phyloP scores from a whole-genome alignment of 2,113 vertebrate species.

The Trematocara macrostoma region DNA sequence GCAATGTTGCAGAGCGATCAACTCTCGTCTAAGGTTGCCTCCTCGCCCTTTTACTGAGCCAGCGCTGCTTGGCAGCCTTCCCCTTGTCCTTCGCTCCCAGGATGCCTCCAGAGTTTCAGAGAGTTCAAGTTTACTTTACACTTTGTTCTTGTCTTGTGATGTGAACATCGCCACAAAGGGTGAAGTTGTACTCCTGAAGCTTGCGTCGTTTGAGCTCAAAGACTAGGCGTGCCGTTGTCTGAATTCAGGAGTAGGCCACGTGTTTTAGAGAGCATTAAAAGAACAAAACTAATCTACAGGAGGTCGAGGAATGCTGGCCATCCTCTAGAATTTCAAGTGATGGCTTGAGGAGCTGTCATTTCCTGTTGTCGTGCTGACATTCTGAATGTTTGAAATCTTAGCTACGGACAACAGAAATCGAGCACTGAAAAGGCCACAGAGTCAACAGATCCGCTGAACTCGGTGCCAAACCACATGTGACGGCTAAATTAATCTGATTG shows the following conservation, averaged over 20 bases:
- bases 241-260: neutral
- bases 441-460: neutral
- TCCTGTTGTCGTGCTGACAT: neutral
- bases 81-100: constrained; percentile 20
- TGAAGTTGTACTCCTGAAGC: neutral
- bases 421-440: neutral
- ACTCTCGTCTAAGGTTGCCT: constrained; percentile 5
- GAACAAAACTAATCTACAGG: neutral
- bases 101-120: constrained; percentile 13
- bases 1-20: constrained; percentile 24
- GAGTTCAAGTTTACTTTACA: constrained; percentile 39
- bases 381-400: neutral
- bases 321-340: neutral
- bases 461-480: neutral
- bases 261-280: neutral
- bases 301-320: neutral
- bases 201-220: neutral
- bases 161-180: neutral
- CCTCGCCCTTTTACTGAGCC: neutral
- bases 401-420: neutral
- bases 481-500: neutral
- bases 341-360: neutral
- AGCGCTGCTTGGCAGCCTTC: constrained; percentile 9
- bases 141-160: neutral
- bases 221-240: neutral